These are phyloP conservation scores for Odontocolon sp. DNA, from an alignment of 2,888 invertebrate genomes.

Conservation along the genomic window DNA sequence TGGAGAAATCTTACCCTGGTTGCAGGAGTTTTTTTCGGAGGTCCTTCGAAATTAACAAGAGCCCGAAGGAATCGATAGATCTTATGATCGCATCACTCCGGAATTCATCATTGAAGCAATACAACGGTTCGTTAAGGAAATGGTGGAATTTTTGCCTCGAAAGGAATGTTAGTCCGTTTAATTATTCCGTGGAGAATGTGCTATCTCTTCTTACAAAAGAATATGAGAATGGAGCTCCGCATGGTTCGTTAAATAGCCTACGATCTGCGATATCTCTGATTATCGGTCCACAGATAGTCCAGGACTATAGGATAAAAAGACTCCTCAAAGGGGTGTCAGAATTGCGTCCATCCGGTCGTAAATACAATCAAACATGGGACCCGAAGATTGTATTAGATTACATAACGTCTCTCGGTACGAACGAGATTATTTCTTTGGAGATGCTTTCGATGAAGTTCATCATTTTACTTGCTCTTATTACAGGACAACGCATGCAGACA, in stretches of 20 bases:
- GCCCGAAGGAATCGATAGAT: background rate
- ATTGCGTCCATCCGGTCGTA: slow-evolving; percentile 7
- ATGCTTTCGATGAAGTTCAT: slow-evolving; percentile 4
- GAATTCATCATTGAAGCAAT: slow-evolving; percentile 32
- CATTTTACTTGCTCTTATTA: slow-evolving; percentile 8
- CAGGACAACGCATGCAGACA: slow-evolving; percentile 24
- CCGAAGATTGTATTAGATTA: slow-evolving; percentile 6
- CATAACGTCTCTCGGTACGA: slow-evolving; percentile 3
- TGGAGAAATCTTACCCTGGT: background rate
- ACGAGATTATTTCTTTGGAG: slow-evolving; percentile 4
- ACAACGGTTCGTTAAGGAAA: background rate
- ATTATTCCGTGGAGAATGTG: slow-evolving; percentile 3
- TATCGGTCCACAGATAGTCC: too few species aligned
- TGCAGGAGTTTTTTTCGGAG: background rate
- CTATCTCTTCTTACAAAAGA: slow-evolving; percentile 1
- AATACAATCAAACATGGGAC: slow-evolving; percentile 25
- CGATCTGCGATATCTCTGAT: too few species aligned
- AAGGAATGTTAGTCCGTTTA: background rate
- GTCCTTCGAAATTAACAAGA: too few species aligned
- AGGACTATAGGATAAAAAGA: background rate
- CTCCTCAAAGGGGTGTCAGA: slow-evolving; percentile 7
- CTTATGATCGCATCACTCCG: slow-evolving; percentile 15
- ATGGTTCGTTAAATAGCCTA: too few species aligned
- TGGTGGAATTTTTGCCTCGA: slow-evolving; percentile 4
- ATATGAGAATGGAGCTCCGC: slow-evolving; percentile 9